These are phyloP conservation scores for Chaetodon trifasciatus DNA, from an alignment of 2,797 vertebrate genomes.

Conservation along the genomic window DNA sequence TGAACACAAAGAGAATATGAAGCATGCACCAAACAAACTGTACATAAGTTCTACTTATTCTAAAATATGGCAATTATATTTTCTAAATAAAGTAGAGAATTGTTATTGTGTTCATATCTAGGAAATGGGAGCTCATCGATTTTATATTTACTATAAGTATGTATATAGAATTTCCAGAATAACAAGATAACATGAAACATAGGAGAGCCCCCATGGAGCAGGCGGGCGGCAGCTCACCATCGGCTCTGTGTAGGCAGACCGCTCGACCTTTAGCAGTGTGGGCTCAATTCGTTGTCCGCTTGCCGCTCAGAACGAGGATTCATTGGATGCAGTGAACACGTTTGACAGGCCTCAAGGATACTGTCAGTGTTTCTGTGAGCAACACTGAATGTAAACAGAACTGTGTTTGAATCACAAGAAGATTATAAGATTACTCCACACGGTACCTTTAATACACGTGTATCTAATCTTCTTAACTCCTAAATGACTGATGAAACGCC, in stretches of 20 bases:
- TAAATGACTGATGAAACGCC: not conserved
- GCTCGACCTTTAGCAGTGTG: not conserved
- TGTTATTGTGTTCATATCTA: no score
- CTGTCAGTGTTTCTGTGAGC: not conserved
- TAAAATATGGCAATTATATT: no score
- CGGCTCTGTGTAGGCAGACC: not conserved
- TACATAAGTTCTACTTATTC: no score
- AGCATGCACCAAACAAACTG: no score
- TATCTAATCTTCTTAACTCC: not conserved
- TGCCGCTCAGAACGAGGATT: not conserved
- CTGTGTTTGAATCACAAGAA: not conserved
- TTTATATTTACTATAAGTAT: no score
- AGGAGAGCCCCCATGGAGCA: not conserved
- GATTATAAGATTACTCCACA: conserved; percentile 21
- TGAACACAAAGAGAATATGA: no score
- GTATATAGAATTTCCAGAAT: not conserved
- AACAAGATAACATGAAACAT: not conserved
- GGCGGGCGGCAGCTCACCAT: not conserved
- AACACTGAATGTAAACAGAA: not conserved
- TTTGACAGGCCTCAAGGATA: not conserved
- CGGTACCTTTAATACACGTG: not conserved
- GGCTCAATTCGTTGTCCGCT: no score
- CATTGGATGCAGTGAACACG: no score
- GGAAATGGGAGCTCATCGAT: no score
- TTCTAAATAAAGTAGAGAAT: no score